Percentiles rank a stretch among this genome's conserved stretches.
These are phyloP conservation scores for Ochropleura leucogaster DNA, from an alignment of 2,888 invertebrate genomes.

Conservation along the genomic window DNA sequence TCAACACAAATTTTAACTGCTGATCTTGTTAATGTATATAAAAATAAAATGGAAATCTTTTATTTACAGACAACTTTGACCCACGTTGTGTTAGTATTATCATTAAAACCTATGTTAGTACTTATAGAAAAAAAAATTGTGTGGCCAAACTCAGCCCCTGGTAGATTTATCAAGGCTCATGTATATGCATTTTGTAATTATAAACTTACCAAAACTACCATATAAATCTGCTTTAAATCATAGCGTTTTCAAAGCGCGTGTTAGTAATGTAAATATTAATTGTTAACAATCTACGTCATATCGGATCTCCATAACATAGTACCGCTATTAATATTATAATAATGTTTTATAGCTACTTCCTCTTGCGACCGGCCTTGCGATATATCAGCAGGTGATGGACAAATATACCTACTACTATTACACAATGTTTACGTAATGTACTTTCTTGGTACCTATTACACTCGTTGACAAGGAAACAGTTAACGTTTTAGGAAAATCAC, in stretches of 20 bases:
- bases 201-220: too few relatives aligned
- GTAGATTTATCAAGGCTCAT: too few relatives aligned
- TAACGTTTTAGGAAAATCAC: conserved; percentile 9
- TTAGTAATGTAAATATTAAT: conserved; percentile 12
- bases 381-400: conserved; percentile 12
- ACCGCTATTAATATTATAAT: conserved; percentile 47
- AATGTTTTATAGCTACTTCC: conserved; percentile 46
- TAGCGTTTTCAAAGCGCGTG: not conserved
- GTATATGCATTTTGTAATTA: too few relatives aligned
- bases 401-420: conserved; percentile 14
- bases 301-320: conserved; percentile 50
- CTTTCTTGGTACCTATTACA: conserved; percentile 36
- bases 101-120: too few relatives aligned
- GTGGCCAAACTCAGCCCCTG: too few relatives aligned
- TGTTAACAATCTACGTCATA: conserved; percentile 34
- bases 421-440: conserved; percentile 16
- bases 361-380: conserved; percentile 41
- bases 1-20: too few relatives aligned
- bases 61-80: too few relatives aligned
- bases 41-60: too few relatives aligned
- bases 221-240: too few relatives aligned
- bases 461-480: conserved; percentile 17
- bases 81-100: too few relatives aligned
- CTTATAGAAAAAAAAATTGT: too few relatives aligned
- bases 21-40: too few relatives aligned